Percentiles rank a stretch among this genome's conserved stretches.
These are phyloP conservation scores for Mastigias papua DNA, from an alignment of 30 jellyfish, hydroid and myxozoan genomes.

Conservation along the genomic window DNA sequence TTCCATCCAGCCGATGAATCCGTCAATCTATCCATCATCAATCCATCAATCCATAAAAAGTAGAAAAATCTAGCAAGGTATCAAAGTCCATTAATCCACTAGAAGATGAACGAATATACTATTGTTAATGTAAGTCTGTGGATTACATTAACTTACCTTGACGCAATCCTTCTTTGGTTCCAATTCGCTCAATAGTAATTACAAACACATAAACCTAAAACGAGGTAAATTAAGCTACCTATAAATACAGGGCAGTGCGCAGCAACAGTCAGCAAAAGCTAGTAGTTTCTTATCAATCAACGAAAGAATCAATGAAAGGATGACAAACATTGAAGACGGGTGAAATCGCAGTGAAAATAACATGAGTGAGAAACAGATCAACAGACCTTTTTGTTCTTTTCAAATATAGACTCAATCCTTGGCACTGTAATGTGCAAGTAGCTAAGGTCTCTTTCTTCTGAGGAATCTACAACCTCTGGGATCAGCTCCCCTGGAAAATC, in stretches of 20 bases:
- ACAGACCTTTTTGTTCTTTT: constrained; percentile 88
- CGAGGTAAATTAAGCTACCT: background rate
- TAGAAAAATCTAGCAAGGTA: background rate
- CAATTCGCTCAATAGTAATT: constrained; percentile 75
- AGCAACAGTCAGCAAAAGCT: too few relatives aligned
- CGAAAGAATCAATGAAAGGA: background rate
- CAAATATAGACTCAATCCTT: constrained; percentile 76
- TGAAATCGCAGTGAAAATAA: background rate
- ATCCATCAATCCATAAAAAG: background rate
- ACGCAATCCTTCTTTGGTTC: constrained; percentile 72
- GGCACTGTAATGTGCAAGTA: constrained; percentile 91
- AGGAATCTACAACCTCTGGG: constrained; percentile 66
- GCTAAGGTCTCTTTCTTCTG: constrained; percentile 75
- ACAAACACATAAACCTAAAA: constrained; percentile 80
- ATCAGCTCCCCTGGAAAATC: constrained; percentile 35
- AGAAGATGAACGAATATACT: background rate
- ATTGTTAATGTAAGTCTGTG: background rate
- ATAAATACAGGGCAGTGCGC: background rate
- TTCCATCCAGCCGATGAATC: too few relatives aligned
- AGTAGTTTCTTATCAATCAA: too few relatives aligned
- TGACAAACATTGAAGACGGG: background rate
- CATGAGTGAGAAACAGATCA: background rate
- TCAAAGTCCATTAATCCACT: too few relatives aligned
- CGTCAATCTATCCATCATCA: too few relatives aligned
- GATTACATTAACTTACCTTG: constrained; percentile 34